phyloP scores from a whole-genome alignment of 2,888 invertebrate genomes.

The Dendrolimus houi region DNA sequence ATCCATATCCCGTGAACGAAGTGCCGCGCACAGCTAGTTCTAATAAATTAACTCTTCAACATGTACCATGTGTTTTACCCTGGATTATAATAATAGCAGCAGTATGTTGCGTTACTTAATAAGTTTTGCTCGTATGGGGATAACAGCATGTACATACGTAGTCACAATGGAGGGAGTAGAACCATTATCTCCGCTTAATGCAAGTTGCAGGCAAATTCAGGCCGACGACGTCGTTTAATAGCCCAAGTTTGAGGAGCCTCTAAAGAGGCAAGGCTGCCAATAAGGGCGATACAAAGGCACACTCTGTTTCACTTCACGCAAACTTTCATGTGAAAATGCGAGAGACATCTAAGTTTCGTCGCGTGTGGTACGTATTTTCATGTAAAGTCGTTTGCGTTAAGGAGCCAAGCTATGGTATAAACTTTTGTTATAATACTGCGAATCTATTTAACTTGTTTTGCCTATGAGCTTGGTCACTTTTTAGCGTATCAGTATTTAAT shows the following conservation, averaged over 20 bases:
- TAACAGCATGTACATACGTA: conserved; percentile 7
- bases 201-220: conserved; percentile 35
- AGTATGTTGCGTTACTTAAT: not conserved
- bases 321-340: conserved; percentile 25
- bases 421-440: not conserved
- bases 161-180: conserved; percentile 24
- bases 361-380: conserved; percentile 4
- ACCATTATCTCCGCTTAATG: conserved; percentile 33
- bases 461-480: not conserved
- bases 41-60: too few species aligned
- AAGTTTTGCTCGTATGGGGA: not conserved
- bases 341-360: conserved; percentile 23
- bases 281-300: conserved; percentile 28
- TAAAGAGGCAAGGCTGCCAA: conserved; percentile 26
- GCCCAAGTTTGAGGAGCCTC: conserved; percentile 33
- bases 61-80: not conserved
- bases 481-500: too few species aligned
- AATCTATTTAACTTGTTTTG: not conserved
- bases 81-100: not conserved
- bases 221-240: conserved; percentile 29
- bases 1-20: too few species aligned
- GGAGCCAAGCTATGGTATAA: not conserved
- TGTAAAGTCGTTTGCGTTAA: not conserved
- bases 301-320: conserved; percentile 11
- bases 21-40: too few species aligned